phyloP scores from a whole-genome alignment of 2,797 vertebrate genomes.

The Crenichthys baileyi region DNA sequence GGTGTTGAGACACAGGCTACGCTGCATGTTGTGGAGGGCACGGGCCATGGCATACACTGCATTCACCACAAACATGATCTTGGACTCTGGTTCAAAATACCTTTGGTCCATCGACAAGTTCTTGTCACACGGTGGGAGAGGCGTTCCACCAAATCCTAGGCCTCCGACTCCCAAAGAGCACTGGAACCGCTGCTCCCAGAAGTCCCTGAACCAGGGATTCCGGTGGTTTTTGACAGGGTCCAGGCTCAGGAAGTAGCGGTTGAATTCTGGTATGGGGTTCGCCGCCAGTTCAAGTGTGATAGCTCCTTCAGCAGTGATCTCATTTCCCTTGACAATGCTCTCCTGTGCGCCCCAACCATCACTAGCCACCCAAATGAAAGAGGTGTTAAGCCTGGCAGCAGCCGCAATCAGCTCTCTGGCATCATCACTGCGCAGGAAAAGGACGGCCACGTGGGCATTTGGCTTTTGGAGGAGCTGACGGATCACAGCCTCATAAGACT shows the following conservation, averaged over 20 bases:
- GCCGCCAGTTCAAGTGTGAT: slow-evolving; percentile 96
- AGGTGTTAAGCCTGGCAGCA: slow-evolving; percentile 91
- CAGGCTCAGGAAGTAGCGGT: slow-evolving; percentile 92
- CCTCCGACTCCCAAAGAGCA: slow-evolving; percentile 83
- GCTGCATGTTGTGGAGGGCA: slow-evolving; percentile 95
- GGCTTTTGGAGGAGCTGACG: slow-evolving; percentile 95
- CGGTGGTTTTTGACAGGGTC: slow-evolving; percentile 89
- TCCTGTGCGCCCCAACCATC: slow-evolving; percentile 98
- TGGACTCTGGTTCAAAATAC: slow-evolving; percentile 96
- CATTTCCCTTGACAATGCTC: slow-evolving; percentile 95
- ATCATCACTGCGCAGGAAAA: slow-evolving; percentile 95
- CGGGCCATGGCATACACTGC: slow-evolving; percentile 98
- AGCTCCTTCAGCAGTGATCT: slow-evolving; percentile 92
- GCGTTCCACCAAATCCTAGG: slow-evolving; percentile 41
- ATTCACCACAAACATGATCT: slow-evolving; percentile 99
- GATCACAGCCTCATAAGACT: slow-evolving; percentile 94
- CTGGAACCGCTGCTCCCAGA: slow-evolving; percentile 98
- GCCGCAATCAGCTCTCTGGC: slow-evolving; percentile 94
- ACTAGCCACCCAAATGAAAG: slow-evolving; percentile 98
- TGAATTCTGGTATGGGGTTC: slow-evolving; percentile 90
- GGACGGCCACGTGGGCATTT: slow-evolving; percentile 93
- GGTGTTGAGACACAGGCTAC: slow-evolving; percentile 92
- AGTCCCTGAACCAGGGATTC: slow-evolving; percentile 98
- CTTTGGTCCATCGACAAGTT: slow-evolving; percentile 87
- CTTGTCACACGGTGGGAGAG: slow-evolving; percentile 83